Conservation (phyloP, 1,140 invertebrate species). For the Ceratina calcarata region DNA sequence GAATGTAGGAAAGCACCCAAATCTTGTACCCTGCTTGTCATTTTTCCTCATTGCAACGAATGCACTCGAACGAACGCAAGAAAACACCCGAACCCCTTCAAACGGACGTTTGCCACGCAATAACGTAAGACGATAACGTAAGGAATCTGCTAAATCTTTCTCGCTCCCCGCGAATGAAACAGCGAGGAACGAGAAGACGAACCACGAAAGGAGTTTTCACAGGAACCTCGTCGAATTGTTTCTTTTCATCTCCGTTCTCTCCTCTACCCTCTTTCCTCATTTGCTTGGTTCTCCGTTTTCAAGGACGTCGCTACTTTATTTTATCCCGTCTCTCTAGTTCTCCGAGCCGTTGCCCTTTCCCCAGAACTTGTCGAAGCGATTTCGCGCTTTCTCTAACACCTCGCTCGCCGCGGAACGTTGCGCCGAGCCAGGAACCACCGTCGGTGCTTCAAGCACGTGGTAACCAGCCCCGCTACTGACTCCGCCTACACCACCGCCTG, state of each 20-base stretch:
- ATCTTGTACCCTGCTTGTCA: not conserved
- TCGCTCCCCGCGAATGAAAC: slow-evolving; percentile 5
- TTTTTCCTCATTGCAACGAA: no score
- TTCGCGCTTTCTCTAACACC: slow-evolving; percentile 90
- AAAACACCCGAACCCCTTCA: no score
- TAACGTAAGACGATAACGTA: slow-evolving; percentile 23
- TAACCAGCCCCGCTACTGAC: slow-evolving; percentile 55
- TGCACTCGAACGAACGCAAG: not conserved
- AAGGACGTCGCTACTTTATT: slow-evolving; percentile 18
- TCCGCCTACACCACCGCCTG: slow-evolving; percentile 1
- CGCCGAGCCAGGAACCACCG: slow-evolving; percentile 71
- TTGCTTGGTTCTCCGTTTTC: slow-evolving; percentile 4
- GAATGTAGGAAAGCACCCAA: not conserved
- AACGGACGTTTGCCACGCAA: slow-evolving; percentile 7
- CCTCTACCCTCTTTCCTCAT: not conserved
- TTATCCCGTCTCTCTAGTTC: slow-evolving; percentile 67
- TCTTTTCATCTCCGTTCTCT: slow-evolving; percentile 4
- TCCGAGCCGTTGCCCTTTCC: slow-evolving; percentile 80
- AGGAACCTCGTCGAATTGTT: slow-evolving; percentile 36
- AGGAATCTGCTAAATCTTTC: slow-evolving; percentile 22
- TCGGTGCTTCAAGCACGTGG: slow-evolving; percentile 79
- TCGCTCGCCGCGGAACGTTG: slow-evolving; percentile 85
- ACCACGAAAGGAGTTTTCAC: slow-evolving; percentile 48
- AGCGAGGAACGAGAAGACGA: slow-evolving; percentile 18
- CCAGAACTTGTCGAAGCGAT: slow-evolving; percentile 94